Evolutionary conservation across 92 coral and sea anemone genomes (phyloP), one percentile per base, ranked within the genome.

Genomic region (Bergia puertoricense): DNA sequence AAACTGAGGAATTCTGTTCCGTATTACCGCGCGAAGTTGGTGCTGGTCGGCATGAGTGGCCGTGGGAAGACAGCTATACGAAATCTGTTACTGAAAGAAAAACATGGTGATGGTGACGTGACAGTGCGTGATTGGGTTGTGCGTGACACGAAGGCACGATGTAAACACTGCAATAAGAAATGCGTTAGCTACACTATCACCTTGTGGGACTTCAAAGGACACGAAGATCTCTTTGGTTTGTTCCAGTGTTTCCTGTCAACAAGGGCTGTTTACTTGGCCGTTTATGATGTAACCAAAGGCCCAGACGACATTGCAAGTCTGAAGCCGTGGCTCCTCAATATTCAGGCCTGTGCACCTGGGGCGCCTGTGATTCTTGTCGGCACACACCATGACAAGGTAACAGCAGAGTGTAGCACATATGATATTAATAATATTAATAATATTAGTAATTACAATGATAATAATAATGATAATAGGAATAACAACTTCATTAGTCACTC

Each of bases 281-380:
- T 97, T 62, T 97, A 94, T 94, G 98, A 97, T 89, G 94, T 96
- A 41, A 95, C 94, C 78, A 94, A 88, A 66, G 97, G 98, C 51
- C 94, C 90, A 36, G 85, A 92, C n/a, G 97, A 97, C 77, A 90
- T 97, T 41, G 97, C 91, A 69, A 90, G 81, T 43, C 89, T 97
- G 76, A 91, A 92, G 74, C 97, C 99, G 0, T 97, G 98, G 99
- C 94, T 97, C 23, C 95, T 91, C 68, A 95, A 88, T 76, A 95
- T 97, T 20, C 94, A 97, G 48, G 93, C 94, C 1, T 89, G 92
- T 43, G 98, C 96, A 14, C 98, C 99, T 36, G 95, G 90, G 36
- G 96, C 98, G 3, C 93, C 95, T 1, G 95, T 94, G 44, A 97
- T 97, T 88, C 89, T 97, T 77, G 99, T 97, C 13, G 99, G 99